Conservation (phyloP, 2,113 vertebrate species). For the Cyanoramphus novaezelandiae region DNA sequence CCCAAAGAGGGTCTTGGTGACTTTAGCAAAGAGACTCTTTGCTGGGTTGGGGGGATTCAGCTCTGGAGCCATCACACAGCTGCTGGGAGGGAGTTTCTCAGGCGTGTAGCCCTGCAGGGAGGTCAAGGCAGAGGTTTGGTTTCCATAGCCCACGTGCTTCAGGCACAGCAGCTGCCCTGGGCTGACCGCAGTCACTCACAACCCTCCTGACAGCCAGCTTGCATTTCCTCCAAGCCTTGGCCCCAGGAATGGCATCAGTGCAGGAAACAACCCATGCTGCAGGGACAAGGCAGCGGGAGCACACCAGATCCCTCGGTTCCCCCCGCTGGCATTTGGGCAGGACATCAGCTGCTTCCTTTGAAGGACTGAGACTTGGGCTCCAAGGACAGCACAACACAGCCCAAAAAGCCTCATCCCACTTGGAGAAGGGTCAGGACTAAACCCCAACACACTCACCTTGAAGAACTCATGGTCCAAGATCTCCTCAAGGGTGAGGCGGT, state of each 20-base stretch:
- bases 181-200: background rate
- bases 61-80: slow-evolving; percentile 91
- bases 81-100: slow-evolving; percentile 90
- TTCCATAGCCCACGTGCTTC: background rate
- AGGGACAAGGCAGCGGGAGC: background rate
- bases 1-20: slow-evolving; percentile 93
- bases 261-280: background rate
- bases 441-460: slow-evolving; percentile 77
- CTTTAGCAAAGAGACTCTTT: slow-evolving; percentile 92
- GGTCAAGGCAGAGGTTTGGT: background rate
- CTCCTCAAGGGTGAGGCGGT: slow-evolving; percentile 90
- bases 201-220: slow-evolving; percentile 32
- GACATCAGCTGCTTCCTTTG: background rate
- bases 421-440: background rate
- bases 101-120: slow-evolving; percentile 89
- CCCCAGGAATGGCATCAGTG: background rate
- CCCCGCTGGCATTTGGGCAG: background rate
- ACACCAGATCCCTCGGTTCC: background rate
- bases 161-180: background rate
- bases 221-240: background rate
- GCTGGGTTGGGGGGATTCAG: slow-evolving; percentile 90
- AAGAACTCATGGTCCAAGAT: slow-evolving; percentile 96
- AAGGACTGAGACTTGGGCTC: background rate
- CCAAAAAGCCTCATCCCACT: background rate
- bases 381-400: background rate